Percentiles rank a stretch among this genome's conserved stretches.
phyloP scores from a whole-genome alignment of 2,113 vertebrate species.

The Salvator merianae region DNA sequence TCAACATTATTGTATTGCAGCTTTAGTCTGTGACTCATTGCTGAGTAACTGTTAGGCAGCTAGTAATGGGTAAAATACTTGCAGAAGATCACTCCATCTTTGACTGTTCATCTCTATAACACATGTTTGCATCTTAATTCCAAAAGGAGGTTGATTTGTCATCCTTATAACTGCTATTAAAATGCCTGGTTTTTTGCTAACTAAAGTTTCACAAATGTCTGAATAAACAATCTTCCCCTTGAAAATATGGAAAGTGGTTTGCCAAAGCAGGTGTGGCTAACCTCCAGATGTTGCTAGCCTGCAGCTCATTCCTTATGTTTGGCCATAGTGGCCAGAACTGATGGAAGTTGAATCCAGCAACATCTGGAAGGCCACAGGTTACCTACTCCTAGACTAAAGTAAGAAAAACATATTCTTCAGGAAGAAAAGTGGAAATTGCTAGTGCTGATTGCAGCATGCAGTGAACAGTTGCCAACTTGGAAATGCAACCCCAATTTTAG shows the following conservation, averaged over 20 bases:
- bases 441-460: background rate
- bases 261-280: background rate
- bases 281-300: too few relatives aligned
- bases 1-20: background rate
- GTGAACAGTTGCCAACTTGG: background rate
- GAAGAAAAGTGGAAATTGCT: background rate
- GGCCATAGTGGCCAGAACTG: too few relatives aligned
- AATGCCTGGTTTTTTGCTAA: background rate
- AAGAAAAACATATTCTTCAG: background rate
- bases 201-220: background rate
- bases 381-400: too few relatives aligned
- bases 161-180: background rate
- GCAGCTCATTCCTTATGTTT: too few relatives aligned
- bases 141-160: background rate
- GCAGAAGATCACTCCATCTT: background rate
- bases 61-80: too few relatives aligned
- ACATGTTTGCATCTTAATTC: background rate
- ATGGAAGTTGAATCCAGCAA: too few relatives aligned
- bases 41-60: background rate
- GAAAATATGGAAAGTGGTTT: background rate
- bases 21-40: background rate
- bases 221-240: too few relatives aligned
- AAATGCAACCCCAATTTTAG: background rate
- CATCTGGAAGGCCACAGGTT: too few relatives aligned
- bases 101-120: background rate